Evolutionary conservation across 2,888 invertebrate species (phyloP).

Genomic region (Aphrophora alni): DNA sequence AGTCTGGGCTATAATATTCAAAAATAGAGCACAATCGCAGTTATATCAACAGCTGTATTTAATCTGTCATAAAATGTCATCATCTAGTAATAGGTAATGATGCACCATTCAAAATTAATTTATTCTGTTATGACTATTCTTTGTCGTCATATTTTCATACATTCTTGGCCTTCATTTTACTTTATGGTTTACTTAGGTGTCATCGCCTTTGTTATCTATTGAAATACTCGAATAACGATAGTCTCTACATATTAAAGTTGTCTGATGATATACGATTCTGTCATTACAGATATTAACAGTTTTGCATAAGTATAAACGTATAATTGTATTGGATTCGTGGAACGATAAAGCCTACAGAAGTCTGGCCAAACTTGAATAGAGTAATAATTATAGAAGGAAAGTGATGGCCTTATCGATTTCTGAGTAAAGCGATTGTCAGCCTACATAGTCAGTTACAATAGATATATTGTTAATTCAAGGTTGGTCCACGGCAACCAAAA

Average conservation of each 20-base stretch:
- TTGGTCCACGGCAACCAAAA: background rate
- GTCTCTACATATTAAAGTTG: background rate
- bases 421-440: background rate
- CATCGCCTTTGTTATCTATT: background rate
- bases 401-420: background rate
- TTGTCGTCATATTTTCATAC: background rate
- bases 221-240: too few relatives aligned
- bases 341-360: background rate
- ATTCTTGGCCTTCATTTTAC: background rate
- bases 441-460: background rate
- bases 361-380: background rate
- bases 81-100: too few relatives aligned
- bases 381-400: too few relatives aligned
- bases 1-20: too few relatives aligned
- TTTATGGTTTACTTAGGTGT: background rate
- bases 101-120: too few relatives aligned
- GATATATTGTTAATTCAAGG: background rate
- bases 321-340: background rate
- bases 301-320: background rate
- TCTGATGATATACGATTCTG: background rate
- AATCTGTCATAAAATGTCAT: too few relatives aligned
- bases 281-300: background rate
- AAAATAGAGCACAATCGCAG: too few relatives aligned
- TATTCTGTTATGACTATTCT: too few relatives aligned
- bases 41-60: too few relatives aligned